A percentile compares a stretch with the other conserved stretches of the same genome.
Conservation (phyloP, 2,113 vertebrate genomes). For the Psilopsiagon aymara region DNA sequence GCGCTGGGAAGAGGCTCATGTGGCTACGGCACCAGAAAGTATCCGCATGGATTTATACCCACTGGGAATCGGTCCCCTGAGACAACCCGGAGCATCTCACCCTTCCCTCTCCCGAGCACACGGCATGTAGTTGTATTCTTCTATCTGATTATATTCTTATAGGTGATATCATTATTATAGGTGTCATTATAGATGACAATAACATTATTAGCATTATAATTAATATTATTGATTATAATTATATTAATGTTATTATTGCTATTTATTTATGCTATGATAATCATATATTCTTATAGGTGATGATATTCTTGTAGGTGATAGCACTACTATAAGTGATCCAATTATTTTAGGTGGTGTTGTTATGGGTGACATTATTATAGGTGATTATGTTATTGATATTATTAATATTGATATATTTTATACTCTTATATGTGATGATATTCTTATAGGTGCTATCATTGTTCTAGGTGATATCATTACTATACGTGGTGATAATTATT, state of each 20-base stretch:
- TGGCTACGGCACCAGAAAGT: accelerated
- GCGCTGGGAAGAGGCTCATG: accelerated
- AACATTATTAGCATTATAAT: background rate
- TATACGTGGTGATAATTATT: background rate
- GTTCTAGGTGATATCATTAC: background rate
- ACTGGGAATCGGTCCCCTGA: accelerated
- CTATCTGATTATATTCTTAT: background rate
- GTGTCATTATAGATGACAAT: background rate
- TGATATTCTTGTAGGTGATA: background rate
- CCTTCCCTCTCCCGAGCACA: accelerated
- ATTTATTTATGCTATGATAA: background rate
- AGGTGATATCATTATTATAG: background rate
- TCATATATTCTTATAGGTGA: too few species aligned
- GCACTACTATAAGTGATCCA: background rate
- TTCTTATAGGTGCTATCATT: too few species aligned
- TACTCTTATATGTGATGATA: background rate
- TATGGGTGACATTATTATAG: background rate
- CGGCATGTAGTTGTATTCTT: background rate
- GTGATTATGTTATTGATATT: background rate
- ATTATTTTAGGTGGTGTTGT: background rate
- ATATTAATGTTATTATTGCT: background rate
- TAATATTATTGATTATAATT: background rate
- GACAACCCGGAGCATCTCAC: accelerated
- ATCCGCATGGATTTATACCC: accelerated
- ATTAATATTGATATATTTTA: too few species aligned